phyloP scores from a whole-genome alignment of 2,797 vertebrate species.

The Gambelia wislizenii region DNA sequence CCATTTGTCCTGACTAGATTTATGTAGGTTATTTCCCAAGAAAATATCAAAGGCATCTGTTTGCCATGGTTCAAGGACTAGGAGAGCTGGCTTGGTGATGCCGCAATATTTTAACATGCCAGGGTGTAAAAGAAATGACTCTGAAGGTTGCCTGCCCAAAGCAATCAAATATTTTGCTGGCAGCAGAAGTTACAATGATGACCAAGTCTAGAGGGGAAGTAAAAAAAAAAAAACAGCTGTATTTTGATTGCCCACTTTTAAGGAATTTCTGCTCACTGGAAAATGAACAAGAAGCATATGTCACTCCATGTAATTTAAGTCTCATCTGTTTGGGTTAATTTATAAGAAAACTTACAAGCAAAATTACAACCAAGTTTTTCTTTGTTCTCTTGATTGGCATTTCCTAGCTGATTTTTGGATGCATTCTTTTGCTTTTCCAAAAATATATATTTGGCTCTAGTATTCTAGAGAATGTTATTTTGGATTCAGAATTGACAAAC shows the following conservation, averaged over 20 bases:
- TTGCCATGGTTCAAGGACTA: background rate
- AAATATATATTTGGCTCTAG: background rate
- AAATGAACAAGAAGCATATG: background rate
- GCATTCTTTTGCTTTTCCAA: background rate
- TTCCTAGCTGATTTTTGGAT: background rate
- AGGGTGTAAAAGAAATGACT: background rate
- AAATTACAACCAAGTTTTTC: background rate
- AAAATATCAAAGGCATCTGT: slow-evolving; percentile 21
- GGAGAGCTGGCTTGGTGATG: background rate
- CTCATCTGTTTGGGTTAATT: background rate
- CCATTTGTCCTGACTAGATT: slow-evolving; percentile 13
- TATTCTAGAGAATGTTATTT: background rate
- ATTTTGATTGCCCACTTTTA: background rate
- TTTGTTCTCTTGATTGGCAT: background rate
- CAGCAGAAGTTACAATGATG: background rate
- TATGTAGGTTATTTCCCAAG: slow-evolving; percentile 17
- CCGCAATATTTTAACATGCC: background rate
- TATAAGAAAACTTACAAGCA: background rate
- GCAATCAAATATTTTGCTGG: background rate
- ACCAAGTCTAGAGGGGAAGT: background rate
- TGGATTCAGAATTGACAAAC: background rate
- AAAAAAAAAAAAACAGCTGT: background rate
- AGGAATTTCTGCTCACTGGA: rapidly evolving
- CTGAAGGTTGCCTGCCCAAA: background rate
- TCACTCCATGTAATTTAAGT: background rate